These are phyloP conservation scores for Aurelia aurita DNA, from an alignment of 30 jellyfish, hydroid and myxozoan species.

Conservation along the genomic window DNA sequence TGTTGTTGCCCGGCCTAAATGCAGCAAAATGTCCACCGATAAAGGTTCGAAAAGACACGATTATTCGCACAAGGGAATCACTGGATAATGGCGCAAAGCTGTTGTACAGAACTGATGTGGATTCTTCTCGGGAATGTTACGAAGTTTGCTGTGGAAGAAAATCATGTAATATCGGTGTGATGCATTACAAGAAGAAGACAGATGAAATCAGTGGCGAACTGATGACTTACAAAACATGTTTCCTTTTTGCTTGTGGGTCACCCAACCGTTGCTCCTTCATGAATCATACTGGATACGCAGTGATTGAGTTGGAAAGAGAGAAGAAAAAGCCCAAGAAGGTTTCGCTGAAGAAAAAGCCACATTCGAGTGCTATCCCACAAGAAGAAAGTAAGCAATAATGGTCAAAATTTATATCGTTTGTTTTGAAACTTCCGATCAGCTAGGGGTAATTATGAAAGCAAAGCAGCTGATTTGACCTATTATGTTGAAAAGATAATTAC, in stretches of 20 bases:
- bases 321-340: background rate
- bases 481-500: too few species aligned
- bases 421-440: too few species aligned
- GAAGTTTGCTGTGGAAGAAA: slow-evolving; percentile 66
- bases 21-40: slow-evolving; percentile 71
- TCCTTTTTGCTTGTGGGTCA: slow-evolving; percentile 69
- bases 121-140: slow-evolving; percentile 79
- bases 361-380: slow-evolving; percentile 16
- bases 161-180: slow-evolving; percentile 63
- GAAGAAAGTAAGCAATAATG: slow-evolving; percentile 34
- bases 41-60: slow-evolving; percentile 68
- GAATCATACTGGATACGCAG: slow-evolving; percentile 79
- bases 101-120: slow-evolving; percentile 53
- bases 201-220: slow-evolving; percentile 18
- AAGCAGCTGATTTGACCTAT: too few species aligned
- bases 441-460: too few species aligned
- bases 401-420: too few species aligned
- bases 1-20: slow-evolving; percentile 33
- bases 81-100: slow-evolving; percentile 63
- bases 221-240: slow-evolving; percentile 50
- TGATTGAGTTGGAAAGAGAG: slow-evolving; percentile 49
- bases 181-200: slow-evolving; percentile 57
- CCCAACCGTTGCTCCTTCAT: slow-evolving; percentile 74
- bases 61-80: slow-evolving; percentile 75
- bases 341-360: background rate